Conservation (phyloP, 2,113 vertebrate genomes). For the Lepidothrix coronata region DNA sequence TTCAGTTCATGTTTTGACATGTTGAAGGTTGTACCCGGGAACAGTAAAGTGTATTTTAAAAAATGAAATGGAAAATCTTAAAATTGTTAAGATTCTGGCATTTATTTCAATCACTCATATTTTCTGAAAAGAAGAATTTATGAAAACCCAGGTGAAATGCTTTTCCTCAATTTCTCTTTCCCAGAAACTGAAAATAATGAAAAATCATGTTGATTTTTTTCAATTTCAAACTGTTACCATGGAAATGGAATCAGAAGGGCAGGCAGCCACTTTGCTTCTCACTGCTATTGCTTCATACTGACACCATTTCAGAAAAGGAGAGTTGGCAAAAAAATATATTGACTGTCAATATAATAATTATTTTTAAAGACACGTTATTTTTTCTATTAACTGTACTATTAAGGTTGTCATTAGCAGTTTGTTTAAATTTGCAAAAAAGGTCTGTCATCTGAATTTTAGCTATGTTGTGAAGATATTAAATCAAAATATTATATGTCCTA, state of each 20-base stretch:
- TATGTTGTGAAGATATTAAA: background rate
- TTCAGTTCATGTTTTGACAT: background rate
- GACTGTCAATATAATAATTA: background rate
- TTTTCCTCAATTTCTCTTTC: conserved; percentile 17
- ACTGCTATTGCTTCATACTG: background rate
- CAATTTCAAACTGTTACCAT: background rate
- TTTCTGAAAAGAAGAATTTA: conserved; percentile 24
- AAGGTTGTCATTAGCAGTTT: background rate
- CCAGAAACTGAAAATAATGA: conserved; percentile 23
- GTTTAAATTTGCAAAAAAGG: background rate
- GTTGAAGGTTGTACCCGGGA: background rate
- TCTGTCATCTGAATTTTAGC: background rate
- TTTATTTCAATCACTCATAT: background rate
- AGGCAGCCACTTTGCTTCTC: background rate
- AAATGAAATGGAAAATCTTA: background rate
- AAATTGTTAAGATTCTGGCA: background rate
- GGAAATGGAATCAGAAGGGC: background rate
- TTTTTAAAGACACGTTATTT: background rate
- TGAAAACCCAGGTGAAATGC: background rate
- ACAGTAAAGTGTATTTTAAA: background rate
- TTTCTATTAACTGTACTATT: background rate
- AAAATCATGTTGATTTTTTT: background rate
- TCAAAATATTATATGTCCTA: background rate
- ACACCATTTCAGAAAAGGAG: background rate
- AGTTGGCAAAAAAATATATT: background rate